Conservation (phyloP, 2,797 vertebrate genomes). For the Lithobates sylvaticus region DNA sequence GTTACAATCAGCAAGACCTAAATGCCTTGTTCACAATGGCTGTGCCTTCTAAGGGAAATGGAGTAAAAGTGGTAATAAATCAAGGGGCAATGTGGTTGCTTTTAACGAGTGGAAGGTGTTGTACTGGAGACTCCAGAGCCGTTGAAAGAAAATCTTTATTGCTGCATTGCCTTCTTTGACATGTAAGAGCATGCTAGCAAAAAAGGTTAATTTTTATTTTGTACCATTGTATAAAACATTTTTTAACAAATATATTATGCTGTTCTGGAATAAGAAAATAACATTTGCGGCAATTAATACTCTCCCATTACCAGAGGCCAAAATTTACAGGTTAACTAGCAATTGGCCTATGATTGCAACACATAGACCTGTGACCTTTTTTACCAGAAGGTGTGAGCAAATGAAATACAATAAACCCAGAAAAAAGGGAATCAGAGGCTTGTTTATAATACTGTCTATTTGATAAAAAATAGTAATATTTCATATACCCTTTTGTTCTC, state of each 20-base stretch:
- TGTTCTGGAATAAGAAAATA: neutral
- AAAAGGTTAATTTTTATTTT: neutral
- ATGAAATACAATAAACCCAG: too few relatives aligned
- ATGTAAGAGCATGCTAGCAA: conserved; percentile 41
- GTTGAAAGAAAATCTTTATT: conserved; percentile 62
- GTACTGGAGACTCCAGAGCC: conserved; percentile 56
- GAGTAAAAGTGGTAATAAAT: conserved; percentile 59
- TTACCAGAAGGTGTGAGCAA: too few relatives aligned
- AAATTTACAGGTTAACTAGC: conserved; percentile 16
- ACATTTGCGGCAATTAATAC: neutral
- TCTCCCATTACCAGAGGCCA: neutral
- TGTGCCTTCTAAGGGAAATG: conserved; percentile 58
- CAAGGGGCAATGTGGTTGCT: conserved; percentile 49
- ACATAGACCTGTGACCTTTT: neutral
- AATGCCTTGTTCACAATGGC: conserved; percentile 57
- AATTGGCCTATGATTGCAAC: conserved; percentile 22
- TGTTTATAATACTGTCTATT: too few relatives aligned
- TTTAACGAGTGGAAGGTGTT: conserved; percentile 56
- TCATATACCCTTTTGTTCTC: too few relatives aligned
- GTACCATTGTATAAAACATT: neutral
- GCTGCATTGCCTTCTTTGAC: conserved; percentile 54
- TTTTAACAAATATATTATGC: neutral
- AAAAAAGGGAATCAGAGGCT: too few relatives aligned
- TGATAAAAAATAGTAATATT: too few relatives aligned
- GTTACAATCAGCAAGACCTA: conserved; percentile 57